Base-by-base conservation (phyloP, 2,888 invertebrate genomes). In the Keiferia lycopersicella region DNA sequence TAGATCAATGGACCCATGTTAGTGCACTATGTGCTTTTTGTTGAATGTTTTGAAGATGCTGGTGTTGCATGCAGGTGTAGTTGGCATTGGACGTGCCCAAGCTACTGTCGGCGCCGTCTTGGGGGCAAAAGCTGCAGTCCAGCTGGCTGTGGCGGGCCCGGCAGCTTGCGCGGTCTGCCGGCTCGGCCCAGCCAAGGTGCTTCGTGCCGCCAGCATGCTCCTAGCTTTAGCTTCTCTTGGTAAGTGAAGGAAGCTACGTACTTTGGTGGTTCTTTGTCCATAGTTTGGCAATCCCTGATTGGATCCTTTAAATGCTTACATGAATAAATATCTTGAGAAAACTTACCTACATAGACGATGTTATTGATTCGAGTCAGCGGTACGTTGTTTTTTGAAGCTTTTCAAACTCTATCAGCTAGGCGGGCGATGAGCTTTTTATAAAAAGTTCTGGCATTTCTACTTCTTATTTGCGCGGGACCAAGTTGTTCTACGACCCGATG, bases 121-220 rank as follows among this genome's bases (percentile, higher is more conserved):
- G 74, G 87, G 87, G 61, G 86, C 86, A 10, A 87, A 88, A 78
- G 88, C 88, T 65, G 82, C 80, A 50, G 81, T 83, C 64, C 90
- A 88, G 78, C 79, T 87, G 73, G 70, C 74, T 69, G 70, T 69
- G 63, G 86, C 90, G 34, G 86, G 86, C 64, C 75, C 77, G 63
- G 86, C 81, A 56, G 84, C 78, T 71, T 82, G 78, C 51, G 81
- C 83, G 67, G 88, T 87, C 69, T 76, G 79, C 62, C 74, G 75
- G 39, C 76, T 71, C 68, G 88, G 87, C 14, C 81, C 86, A 39
- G 80, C 79, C 39, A 68, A 70, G 58, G 82, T 81, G 73, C 80
- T 84, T 69, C 79, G 80, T 2, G 78, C 70, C 16, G 87, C 81
- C 69, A 86, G 85, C 10, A 76, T 74, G 18, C 68, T 80, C 68